Evolutionary conservation across 2,888 invertebrate species (phyloP).

Genomic region (Melanchra persicariae): DNA sequence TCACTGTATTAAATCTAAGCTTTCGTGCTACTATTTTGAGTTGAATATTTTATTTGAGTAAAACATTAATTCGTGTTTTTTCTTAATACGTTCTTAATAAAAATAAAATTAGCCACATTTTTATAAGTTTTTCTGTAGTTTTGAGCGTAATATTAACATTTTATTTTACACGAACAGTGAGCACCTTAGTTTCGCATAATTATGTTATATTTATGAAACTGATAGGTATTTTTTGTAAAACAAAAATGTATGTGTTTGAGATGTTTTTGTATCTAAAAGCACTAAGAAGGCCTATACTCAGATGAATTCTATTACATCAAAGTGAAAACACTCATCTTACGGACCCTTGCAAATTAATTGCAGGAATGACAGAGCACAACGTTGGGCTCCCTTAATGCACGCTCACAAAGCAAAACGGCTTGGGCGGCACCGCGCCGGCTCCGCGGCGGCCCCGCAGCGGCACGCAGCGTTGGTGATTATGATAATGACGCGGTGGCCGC

Average conservation of each 20-base stretch:
- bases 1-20: conserved; percentile 30
- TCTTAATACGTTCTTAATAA: no score
- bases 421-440: conserved; percentile 86
- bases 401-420: conserved; percentile 89
- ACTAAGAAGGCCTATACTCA: conserved; percentile 9
- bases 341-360: conserved; percentile 87
- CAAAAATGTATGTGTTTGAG: no score
- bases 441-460: conserved; percentile 82
- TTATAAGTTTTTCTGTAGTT: no score
- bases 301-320: conserved; percentile 63
- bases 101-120: no score
- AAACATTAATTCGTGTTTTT: background rate
- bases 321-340: conserved; percentile 79
- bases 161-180: no score
- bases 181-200: background rate
- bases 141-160: no score
- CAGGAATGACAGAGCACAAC: conserved; percentile 88
- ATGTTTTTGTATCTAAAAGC: no score
- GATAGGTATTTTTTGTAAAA: no score
- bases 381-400: conserved; percentile 87
- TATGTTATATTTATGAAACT: background rate
- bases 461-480: conserved; percentile 89
- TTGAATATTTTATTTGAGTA: background rate
- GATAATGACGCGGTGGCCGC: conserved; percentile 89
- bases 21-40: conserved; percentile 31